Conservation (phyloP, 2,113 vertebrate genomes). For the Oreotrochilus melanogaster region DNA sequence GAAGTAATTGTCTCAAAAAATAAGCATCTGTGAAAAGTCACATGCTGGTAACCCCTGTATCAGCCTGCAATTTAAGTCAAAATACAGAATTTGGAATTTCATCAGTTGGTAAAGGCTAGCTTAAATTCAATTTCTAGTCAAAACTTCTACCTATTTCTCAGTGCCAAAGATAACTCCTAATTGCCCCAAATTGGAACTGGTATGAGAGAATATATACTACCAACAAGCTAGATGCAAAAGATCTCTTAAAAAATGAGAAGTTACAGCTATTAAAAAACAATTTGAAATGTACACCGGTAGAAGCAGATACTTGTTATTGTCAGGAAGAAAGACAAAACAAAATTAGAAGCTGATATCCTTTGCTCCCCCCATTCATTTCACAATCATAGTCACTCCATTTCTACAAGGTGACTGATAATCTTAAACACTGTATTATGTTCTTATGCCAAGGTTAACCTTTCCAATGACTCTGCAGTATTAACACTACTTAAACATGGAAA, state of each 20-base stretch:
- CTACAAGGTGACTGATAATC: neutral
- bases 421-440: neutral
- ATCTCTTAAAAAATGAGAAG: neutral
- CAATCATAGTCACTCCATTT: neutral
- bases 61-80: neutral
- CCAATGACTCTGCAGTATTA: neutral
- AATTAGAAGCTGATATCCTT: neutral
- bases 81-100: neutral
- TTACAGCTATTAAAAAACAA: neutral
- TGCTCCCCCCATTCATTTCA: neutral
- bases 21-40: neutral
- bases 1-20: neutral
- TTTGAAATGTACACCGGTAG: neutral
- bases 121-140: neutral
- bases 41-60: neutral
- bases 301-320: neutral
- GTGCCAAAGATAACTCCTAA: neutral
- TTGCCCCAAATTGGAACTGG: neutral
- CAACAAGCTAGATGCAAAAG: neutral
- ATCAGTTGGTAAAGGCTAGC: neutral
- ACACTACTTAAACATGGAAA: neutral
- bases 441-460: rapidly evolving
- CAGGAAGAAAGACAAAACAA: neutral
- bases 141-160: neutral
- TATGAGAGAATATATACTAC: neutral